Evolutionary conservation across 2,797 vertebrate species (phyloP).

Genomic region (Gadopsis marmoratus): DNA sequence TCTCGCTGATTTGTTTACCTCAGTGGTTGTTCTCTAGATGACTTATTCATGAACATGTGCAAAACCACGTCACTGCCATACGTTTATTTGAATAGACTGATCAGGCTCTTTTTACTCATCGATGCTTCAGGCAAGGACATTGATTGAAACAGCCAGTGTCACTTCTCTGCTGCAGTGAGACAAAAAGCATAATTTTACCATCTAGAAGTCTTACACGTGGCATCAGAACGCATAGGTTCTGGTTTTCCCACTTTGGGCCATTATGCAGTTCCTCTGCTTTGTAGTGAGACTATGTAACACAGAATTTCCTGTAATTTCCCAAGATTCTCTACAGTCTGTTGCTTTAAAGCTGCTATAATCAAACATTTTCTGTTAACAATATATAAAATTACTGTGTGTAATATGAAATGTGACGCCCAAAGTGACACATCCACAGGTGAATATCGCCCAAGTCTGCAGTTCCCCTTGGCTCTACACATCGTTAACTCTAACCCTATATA

Average conservation of each 20-base stretch:
- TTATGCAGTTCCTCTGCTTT: background rate
- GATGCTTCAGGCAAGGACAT: slow-evolving; percentile 30
- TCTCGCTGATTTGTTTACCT: slow-evolving; percentile 66
- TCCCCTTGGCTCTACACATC: background rate
- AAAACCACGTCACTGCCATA: slow-evolving; percentile 23
- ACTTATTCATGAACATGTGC: slow-evolving; percentile 69
- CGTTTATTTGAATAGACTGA: slow-evolving; percentile 54
- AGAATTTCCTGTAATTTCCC: background rate
- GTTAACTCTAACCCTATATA: too few species aligned
- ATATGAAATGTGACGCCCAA: background rate
- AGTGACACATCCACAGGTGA: background rate
- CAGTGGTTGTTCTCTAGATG: slow-evolving; percentile 50
- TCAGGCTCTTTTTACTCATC: slow-evolving; percentile 39
- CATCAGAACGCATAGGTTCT: background rate
- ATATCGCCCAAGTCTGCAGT: background rate
- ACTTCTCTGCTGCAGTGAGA: slow-evolving; percentile 2
- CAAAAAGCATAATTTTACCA: background rate
- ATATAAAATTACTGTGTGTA: background rate
- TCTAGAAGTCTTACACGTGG: background rate
- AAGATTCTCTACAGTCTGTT: background rate
- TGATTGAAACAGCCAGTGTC: slow-evolving; percentile 24
- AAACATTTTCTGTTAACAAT: background rate
- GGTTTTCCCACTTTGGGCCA: background rate
- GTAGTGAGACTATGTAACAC: background rate
- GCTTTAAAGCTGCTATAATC: background rate